These are phyloP conservation scores for Choristoneura rosaceana DNA, from an alignment of 2,888 invertebrate genomes.

Conservation along the genomic window DNA sequence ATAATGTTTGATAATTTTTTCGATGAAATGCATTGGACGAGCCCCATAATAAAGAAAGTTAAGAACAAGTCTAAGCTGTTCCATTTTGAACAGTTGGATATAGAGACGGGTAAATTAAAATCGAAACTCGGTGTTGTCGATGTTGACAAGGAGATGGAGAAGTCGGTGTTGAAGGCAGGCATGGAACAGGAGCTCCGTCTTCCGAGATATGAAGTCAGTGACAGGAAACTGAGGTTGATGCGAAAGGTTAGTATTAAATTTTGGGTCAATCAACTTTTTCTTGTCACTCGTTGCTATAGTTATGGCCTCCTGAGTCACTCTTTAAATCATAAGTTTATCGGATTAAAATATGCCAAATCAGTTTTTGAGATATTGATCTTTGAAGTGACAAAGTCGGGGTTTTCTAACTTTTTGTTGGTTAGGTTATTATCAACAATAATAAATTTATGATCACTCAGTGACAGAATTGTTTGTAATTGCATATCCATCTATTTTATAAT, in stretches of 20 bases:
- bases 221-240: conserved; percentile 83
- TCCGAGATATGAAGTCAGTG: conserved; percentile 85
- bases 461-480: too few relatives aligned
- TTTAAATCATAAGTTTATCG: too few relatives aligned
- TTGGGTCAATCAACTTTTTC: too few relatives aligned
- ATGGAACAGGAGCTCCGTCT: conserved; percentile 87
- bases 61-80: conserved; percentile 62
- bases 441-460: too few relatives aligned
- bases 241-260: conserved; percentile 83
- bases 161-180: conserved; percentile 87
- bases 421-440: too few relatives aligned
- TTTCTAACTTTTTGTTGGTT: too few relatives aligned
- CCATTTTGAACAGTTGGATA: conserved; percentile 71
- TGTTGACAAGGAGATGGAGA: conserved; percentile 86
- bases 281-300: too few relatives aligned
- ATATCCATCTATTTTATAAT: too few relatives aligned
- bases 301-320: too few relatives aligned
- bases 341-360: too few relatives aligned
- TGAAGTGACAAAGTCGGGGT: too few relatives aligned
- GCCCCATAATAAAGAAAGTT: conserved; percentile 62
- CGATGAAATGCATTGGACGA: conserved; percentile 74
- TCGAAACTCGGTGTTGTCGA: conserved; percentile 74
- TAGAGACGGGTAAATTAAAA: conserved; percentile 74
- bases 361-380: not conserved
- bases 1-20: conserved; percentile 72